phyloP scores from a whole-genome alignment of 1,140 invertebrate species.

The Bathynomus jamesi region DNA sequence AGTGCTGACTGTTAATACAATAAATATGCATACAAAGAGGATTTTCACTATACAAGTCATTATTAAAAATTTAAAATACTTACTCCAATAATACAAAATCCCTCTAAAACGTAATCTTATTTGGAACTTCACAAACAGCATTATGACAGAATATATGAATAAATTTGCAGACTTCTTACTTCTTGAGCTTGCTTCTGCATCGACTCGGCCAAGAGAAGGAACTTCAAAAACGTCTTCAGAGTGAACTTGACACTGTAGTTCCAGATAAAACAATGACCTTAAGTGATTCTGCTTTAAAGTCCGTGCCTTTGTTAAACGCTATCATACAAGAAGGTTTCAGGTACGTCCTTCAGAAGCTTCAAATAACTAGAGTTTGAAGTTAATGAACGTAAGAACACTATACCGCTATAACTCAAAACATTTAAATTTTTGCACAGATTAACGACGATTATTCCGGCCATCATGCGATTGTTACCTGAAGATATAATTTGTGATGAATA shows the following conservation, averaged over 20 bases:
- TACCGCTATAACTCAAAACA: too few species aligned
- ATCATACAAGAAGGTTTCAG: constrained; percentile 50
- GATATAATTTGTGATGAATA: constrained; percentile 3
- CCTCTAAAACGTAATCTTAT: too few species aligned
- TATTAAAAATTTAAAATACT: too few species aligned
- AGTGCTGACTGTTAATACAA: too few species aligned
- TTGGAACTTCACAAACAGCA: too few species aligned
- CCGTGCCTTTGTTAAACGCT: constrained; percentile 45
- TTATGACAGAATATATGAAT: too few species aligned
- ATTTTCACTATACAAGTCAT: too few species aligned
- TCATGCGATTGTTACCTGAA: constrained; percentile 4
- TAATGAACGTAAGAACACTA: neutral
- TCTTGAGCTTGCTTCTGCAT: constrained; percentile 40
- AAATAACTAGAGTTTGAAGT: neutral
- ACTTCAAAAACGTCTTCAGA: constrained; percentile 44
- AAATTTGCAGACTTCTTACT: constrained; percentile 41
- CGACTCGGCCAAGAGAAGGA: constrained; percentile 40
- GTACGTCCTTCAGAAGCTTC: constrained; percentile 29
- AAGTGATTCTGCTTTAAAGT: constrained; percentile 41
- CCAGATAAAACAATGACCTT: constrained; percentile 32
- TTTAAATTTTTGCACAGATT: neutral
- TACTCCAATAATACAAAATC: too few species aligned
- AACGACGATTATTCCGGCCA: constrained; percentile 11
- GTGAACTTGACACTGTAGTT: constrained; percentile 42
- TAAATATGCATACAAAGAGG: too few species aligned